Conservation (phyloP, 2,888 invertebrate species). For the Zygaena filipendulae region DNA sequence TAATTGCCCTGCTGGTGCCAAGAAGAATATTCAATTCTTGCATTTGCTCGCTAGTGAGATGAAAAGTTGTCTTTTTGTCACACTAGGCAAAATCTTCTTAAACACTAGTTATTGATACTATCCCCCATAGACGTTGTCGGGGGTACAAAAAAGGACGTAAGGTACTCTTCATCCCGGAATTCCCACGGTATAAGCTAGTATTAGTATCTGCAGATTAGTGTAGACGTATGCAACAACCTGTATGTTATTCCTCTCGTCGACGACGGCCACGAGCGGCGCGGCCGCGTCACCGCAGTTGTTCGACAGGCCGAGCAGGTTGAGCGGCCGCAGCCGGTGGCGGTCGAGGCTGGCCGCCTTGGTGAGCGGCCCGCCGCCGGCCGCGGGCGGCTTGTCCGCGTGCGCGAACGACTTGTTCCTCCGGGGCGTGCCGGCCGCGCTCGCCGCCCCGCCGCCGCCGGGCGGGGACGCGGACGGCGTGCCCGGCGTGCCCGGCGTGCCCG, state of each 20-base stretch:
- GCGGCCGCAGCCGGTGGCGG: conserved; percentile 40
- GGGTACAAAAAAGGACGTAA: too few relatives aligned
- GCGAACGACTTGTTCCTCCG: conserved; percentile 44
- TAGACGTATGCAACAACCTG: conserved; percentile 34
- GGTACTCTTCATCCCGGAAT: not conserved
- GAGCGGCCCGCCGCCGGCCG: conserved; percentile 26
- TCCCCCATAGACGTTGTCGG: too few relatives aligned
- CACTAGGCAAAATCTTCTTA: too few relatives aligned
- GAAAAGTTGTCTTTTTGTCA: too few relatives aligned
- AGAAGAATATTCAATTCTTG: too few relatives aligned
- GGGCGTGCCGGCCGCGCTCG: conserved; percentile 32
- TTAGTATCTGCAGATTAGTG: too few relatives aligned
- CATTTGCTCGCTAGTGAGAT: too few relatives aligned
- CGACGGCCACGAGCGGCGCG: conserved; percentile 52
- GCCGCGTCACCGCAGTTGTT: conserved; percentile 33
- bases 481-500: conserved; percentile 29
- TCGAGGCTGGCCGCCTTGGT: conserved; percentile 49
- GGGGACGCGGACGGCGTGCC: conserved; percentile 11
- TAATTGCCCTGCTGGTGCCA: too few relatives aligned
- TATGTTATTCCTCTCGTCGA: conserved; percentile 57
- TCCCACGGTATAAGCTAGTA: not conserved
- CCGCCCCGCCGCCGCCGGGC: conserved; percentile 23
- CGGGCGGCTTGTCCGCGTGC: conserved; percentile 26
- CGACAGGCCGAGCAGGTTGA: conserved; percentile 52
- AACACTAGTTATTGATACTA: too few relatives aligned